Conservation (phyloP, 2,113 vertebrate species). For the Rhynchomys soricoides region DNA sequence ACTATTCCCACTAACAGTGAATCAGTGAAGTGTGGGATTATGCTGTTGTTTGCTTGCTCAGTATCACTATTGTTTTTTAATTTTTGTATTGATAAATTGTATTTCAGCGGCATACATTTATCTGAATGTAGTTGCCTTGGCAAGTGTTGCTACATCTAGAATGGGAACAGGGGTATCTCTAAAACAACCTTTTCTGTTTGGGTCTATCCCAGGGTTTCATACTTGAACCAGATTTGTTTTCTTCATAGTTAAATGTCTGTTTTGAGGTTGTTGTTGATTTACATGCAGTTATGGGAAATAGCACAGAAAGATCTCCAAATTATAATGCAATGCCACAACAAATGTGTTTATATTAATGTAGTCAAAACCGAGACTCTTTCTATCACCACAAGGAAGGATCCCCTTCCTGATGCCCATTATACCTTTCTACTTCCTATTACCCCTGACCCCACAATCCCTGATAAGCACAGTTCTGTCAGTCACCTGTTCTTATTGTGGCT, state of each 20-base stretch:
- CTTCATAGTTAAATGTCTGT: neutral
- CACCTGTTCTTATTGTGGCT: neutral
- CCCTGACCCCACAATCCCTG: neutral
- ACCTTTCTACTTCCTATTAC: neutral
- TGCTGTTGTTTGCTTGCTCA: neutral
- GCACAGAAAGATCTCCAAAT: neutral
- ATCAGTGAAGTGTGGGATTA: slow-evolving; percentile 44
- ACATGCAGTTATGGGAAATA: neutral
- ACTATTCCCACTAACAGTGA: slow-evolving; percentile 7
- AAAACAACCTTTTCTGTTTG: slow-evolving; percentile 40
- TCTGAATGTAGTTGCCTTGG: neutral
- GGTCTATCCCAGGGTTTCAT: neutral
- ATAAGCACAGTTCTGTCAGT: neutral
- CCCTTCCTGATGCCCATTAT: neutral
- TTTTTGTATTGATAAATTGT: neutral
- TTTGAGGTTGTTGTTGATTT: slow-evolving; percentile 37
- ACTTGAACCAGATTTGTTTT: neutral
- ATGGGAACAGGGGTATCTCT: neutral
- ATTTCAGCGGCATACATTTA: neutral
- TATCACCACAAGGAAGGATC: neutral
- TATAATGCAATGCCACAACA: neutral
- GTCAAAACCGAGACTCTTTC: neutral
- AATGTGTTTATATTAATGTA: neutral
- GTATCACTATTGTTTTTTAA: slow-evolving; percentile 38
- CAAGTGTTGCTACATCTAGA: neutral